These are phyloP conservation scores for Mastomys coucha DNA, from an alignment of 2,113 vertebrate species.

Conservation along the genomic window DNA sequence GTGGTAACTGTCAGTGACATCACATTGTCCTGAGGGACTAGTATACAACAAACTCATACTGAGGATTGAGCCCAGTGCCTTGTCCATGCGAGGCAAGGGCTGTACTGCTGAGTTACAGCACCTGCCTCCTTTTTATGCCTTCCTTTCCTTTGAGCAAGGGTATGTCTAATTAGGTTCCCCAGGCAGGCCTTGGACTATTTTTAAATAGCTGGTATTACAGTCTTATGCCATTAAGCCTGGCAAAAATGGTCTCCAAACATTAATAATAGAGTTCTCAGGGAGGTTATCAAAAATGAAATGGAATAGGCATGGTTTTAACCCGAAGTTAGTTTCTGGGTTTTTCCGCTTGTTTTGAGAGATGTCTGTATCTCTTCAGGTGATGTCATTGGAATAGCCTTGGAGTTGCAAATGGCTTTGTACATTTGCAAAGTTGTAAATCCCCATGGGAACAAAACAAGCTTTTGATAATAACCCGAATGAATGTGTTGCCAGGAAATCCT, in stretches of 20 bases:
- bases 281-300: background rate
- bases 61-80: background rate
- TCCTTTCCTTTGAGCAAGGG: background rate
- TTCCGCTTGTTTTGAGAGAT: background rate
- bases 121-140: too few species aligned
- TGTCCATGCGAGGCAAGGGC: background rate
- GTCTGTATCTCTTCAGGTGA: background rate
- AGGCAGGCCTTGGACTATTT: background rate
- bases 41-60: background rate
- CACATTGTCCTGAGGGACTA: background rate
- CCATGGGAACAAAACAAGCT: slow-evolving; percentile 19
- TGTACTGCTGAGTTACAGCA: background rate
- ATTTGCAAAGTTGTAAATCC: slow-evolving; percentile 21
- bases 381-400: background rate
- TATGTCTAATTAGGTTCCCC: background rate
- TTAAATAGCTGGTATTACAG: background rate
- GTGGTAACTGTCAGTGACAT: background rate
- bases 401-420: background rate
- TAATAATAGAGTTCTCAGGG: background rate
- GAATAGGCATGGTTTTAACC: slow-evolving; percentile 17
- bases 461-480: slow-evolving; percentile 44
- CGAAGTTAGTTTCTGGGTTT: slow-evolving; percentile 30
- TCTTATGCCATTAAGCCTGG: background rate
- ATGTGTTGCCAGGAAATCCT: slow-evolving; percentile 23
- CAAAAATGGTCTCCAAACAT: background rate